Percentiles rank a stretch among this genome's conserved stretches.
phyloP scores from a whole-genome alignment of 1,140 invertebrate species.

The Notospermus geniculatus region DNA sequence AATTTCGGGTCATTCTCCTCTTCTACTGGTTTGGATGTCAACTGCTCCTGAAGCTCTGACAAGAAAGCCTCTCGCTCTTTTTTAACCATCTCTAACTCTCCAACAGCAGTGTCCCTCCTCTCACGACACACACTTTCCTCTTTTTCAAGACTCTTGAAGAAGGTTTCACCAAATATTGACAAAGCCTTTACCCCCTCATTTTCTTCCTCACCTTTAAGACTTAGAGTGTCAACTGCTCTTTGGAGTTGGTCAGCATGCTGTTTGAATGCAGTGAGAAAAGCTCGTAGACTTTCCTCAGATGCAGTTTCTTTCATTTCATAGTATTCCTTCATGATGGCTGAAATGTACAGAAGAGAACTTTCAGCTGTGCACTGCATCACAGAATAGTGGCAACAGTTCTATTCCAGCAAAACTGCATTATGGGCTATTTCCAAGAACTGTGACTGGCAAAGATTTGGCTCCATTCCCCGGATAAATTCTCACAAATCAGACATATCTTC shows the following conservation, averaged over 20 bases:
- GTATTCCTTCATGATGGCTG: slow-evolving; percentile 4
- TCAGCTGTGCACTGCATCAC: too few species aligned
- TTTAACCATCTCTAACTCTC: background rate
- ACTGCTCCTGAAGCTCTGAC: too few species aligned
- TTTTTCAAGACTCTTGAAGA: background rate
- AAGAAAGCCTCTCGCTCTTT: background rate
- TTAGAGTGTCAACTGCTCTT: background rate
- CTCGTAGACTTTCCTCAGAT: slow-evolving; percentile 29
- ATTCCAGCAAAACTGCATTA: too few species aligned
- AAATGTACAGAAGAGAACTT: background rate
- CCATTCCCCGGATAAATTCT: background rate
- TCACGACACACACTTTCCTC: background rate
- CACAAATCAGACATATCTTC: background rate
- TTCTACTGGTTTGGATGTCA: too few species aligned
- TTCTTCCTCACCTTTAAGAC: background rate
- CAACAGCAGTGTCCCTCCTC: slow-evolving; percentile 1
- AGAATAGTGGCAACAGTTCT: too few species aligned
- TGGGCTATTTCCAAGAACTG: too few species aligned
- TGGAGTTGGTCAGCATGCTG: slow-evolving; percentile 29
- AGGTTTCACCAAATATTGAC: background rate
- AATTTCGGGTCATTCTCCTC: too few species aligned
- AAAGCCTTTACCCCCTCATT: background rate
- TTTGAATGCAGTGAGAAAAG: slow-evolving; percentile 35
- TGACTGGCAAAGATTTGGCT: too few species aligned
- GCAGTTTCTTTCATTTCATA: slow-evolving; percentile 27